Evolutionary conservation across 37 sponge, comb jelly and placozoan genomes (phyloP).

Genomic region (Spongilla lacustris): DNA sequence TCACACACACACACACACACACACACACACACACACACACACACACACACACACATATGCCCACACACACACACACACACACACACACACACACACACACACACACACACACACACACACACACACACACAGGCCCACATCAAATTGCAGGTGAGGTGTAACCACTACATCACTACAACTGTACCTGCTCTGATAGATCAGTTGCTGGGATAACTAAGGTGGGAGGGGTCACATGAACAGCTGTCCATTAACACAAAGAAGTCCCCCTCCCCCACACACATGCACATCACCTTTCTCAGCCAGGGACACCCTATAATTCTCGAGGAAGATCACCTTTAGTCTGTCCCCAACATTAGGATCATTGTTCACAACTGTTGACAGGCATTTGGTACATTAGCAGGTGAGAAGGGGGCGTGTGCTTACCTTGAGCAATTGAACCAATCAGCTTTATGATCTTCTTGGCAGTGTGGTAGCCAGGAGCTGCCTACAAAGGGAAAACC

Average conservation of each 20-base stretch:
- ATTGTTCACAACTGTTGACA: slow-evolving; percentile 81
- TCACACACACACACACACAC: slow-evolving; percentile 8
- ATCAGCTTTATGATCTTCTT: slow-evolving; percentile 96
- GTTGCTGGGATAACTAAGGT: slow-evolving; percentile 94
- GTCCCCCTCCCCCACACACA: neutral
- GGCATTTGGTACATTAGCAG: neutral
- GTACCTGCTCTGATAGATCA: slow-evolving; percentile 90
- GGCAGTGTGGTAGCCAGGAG: slow-evolving; percentile 97
- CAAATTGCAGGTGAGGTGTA: too few species aligned
- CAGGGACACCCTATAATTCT: slow-evolving; percentile 94
- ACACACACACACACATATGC: slow-evolving; percentile 7
- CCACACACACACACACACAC: neutral
- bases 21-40: slow-evolving; percentile 15
- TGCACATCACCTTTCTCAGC: slow-evolving; percentile 83
- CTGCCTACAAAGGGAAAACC: slow-evolving; percentile 70
- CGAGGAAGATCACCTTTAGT: slow-evolving; percentile 92
- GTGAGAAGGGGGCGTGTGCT: too few species aligned
- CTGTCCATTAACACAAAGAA: neutral
- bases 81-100: neutral
- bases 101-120: slow-evolving; percentile 28
- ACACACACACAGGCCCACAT: too few species aligned
- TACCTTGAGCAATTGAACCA: slow-evolving; percentile 86
- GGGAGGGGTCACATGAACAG: neutral
- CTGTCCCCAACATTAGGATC: slow-evolving; percentile 88
- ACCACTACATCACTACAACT: too few species aligned